Base-by-base conservation (phyloP, 2,797 vertebrate species). In the Podarcis lilfordi region DNA sequence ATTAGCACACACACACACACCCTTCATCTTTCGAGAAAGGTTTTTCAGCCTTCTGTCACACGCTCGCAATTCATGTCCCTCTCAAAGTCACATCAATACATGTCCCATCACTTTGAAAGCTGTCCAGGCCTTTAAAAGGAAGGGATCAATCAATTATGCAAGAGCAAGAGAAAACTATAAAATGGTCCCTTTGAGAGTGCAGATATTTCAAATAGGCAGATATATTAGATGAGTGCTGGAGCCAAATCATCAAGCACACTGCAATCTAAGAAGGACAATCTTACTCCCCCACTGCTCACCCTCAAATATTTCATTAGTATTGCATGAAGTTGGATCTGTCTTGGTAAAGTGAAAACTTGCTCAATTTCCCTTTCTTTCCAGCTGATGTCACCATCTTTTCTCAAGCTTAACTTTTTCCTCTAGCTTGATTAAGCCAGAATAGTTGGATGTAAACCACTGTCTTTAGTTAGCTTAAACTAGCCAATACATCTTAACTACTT, bases 121-220 rank as follows among this genome's bases (percentile, higher is more conserved):
- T 87, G 40, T 21, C 87, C 91, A 74, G 76, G 87, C 79, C 2
- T 71, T 71, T 9, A 40, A 50, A 89, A 86, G 88, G 87, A 61
- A 85, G 6, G 71, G 88, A 91, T 94, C 93, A 84, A 94, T 92
- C 93, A 77, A 17, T 92, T 87, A 1, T 35, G 0, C 11, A 0
- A 69, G 84, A 93, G 85, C 21, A 85, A 32, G 15, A 64, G 75
- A 88, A 55, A 72, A 61, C 90, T 89, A 84, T 5, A 82, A 90
- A 85, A 68, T 5, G 0, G 0, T 4, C 87, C 94, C 95, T 90
- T 8, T 82, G 92, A 92, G 94, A 91, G 88, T 61, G 66, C 86
- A 86, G 75, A 86, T 90, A 92, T 91, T 79, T 87, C 93, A 83
- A 61, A 88, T 8, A 78, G 86, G 90, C 92, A 94, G 89, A 86